Percentiles rank a stretch among this genome's conserved stretches.
These are phyloP conservation scores for Morinoia aosen DNA, from an alignment of 2,888 invertebrate species.

Conservation along the genomic window DNA sequence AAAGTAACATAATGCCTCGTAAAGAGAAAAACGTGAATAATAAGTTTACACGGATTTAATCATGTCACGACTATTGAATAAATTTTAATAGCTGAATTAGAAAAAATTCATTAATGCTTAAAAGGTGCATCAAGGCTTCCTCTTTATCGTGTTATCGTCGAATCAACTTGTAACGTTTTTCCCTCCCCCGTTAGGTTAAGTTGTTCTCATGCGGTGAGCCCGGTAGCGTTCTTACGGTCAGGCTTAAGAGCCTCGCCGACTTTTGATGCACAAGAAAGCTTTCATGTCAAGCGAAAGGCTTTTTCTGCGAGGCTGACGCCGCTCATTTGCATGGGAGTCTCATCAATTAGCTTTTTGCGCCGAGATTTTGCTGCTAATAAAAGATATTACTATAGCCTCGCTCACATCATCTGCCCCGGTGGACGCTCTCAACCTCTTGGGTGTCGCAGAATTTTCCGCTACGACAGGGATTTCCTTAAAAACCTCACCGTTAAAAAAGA, in stretches of 20 bases:
- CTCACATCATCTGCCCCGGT: background rate
- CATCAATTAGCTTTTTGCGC: slow-evolving; percentile 40
- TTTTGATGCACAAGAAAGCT: slow-evolving; percentile 18
- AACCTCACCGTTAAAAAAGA: background rate
- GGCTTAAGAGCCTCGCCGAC: background rate
- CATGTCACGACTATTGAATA: no score
- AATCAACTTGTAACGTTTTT: background rate
- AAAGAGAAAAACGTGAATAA: no score
- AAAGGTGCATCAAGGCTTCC: background rate
- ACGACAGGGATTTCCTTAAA: background rate
- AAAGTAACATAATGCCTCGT: no score
- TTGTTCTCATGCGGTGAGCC: background rate
- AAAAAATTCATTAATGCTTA: no score
- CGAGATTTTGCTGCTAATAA: slow-evolving; percentile 46
- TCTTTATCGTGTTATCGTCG: background rate
- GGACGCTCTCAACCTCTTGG: background rate
- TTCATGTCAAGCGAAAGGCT: background rate
- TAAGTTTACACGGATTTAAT: no score
- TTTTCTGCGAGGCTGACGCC: slow-evolving; percentile 13
- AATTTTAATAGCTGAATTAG: no score
- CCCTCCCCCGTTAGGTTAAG: background rate
- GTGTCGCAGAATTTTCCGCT: slow-evolving; percentile 6
- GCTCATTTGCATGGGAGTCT: slow-evolving; percentile 39
- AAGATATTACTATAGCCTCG: slow-evolving; percentile 29
- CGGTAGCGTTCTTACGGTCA: background rate